Percentiles rank a stretch among this genome's conserved stretches.
Conservation (phyloP, 2,113 vertebrate genomes). For the Astatoreochromis straeleni region DNA sequence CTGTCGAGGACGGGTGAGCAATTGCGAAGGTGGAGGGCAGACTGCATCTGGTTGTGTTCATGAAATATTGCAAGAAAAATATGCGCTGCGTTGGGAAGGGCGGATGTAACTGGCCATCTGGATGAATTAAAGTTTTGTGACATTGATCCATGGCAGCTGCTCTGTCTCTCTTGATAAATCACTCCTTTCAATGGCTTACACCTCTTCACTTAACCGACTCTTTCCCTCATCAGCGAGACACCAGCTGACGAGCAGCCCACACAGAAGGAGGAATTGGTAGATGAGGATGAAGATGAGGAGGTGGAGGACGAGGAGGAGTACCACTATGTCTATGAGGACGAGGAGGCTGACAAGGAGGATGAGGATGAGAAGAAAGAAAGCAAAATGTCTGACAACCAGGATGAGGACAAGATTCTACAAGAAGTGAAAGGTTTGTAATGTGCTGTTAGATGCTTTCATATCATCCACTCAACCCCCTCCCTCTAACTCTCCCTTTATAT, state of each 20-base stretch:
- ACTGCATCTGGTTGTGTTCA: background rate
- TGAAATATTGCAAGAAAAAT: background rate
- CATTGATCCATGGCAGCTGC: slow-evolving; percentile 50
- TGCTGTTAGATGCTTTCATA: background rate
- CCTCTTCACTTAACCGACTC: slow-evolving; percentile 13
- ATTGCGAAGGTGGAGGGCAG: background rate
- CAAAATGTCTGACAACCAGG: slow-evolving; percentile 53
- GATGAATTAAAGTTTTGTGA: slow-evolving; percentile 39
- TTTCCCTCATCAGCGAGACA: slow-evolving; percentile 70
- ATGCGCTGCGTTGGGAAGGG: background rate
- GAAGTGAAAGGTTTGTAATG: slow-evolving; percentile 85
- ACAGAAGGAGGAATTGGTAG: slow-evolving; percentile 75
- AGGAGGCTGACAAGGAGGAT: slow-evolving; percentile 78
- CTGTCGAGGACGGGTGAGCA: slow-evolving; percentile 31
- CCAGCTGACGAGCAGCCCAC: slow-evolving; percentile 77
- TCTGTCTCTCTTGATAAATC: slow-evolving; percentile 45
- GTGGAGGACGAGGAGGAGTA: slow-evolving; percentile 73
- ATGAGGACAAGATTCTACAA: slow-evolving; percentile 75
- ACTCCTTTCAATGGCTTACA: background rate
- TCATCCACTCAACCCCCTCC: background rate
- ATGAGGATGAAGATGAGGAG: slow-evolving; percentile 56
- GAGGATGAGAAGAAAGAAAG: slow-evolving; percentile 78
- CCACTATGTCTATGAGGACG: slow-evolving; percentile 81
- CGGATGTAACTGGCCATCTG: slow-evolving; percentile 27
- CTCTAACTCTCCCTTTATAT: background rate